These are phyloP conservation scores for Pyxicephalus adspersus DNA, from an alignment of 2,113 vertebrate genomes.

Conservation along the genomic window DNA sequence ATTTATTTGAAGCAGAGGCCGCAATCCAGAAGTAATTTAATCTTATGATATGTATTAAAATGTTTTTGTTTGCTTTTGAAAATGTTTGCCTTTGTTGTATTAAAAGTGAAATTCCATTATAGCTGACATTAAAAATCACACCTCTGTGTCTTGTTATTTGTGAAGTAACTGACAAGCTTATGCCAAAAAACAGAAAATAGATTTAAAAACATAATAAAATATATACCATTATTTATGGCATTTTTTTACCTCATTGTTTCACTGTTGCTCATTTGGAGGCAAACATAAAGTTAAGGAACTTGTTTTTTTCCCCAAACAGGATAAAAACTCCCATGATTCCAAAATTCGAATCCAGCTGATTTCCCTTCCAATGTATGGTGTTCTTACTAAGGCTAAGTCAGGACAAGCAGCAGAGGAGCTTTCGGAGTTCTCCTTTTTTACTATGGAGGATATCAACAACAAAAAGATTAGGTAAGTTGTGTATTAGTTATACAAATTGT, in stretches of 20 bases:
- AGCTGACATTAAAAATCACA: too few relatives aligned
- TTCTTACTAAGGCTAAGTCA: constrained; percentile 70
- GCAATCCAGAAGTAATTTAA: neutral
- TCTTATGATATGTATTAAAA: neutral
- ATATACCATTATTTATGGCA: too few relatives aligned
- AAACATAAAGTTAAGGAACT: neutral
- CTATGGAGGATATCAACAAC: constrained; percentile 89
- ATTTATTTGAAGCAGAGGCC: neutral
- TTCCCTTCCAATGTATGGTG: constrained; percentile 87
- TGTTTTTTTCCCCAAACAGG: constrained; percentile 67
- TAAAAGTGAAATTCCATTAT: too few relatives aligned
- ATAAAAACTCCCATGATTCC: constrained; percentile 80
- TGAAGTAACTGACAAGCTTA: too few relatives aligned
- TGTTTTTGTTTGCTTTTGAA: neutral
- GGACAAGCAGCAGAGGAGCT: constrained; percentile 73
- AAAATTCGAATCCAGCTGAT: constrained; percentile 86
- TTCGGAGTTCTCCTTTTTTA: constrained; percentile 84
- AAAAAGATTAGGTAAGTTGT: constrained; percentile 82
- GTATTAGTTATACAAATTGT: too few relatives aligned
- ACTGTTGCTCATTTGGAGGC: neutral
- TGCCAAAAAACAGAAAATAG: too few relatives aligned
- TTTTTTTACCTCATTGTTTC: too few relatives aligned
- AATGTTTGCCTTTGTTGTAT: neutral
- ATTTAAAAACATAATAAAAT: too few relatives aligned
- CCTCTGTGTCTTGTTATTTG: too few relatives aligned